phyloP scores from a whole-genome alignment of 1,140 invertebrate species.

The Asobara japonica region DNA sequence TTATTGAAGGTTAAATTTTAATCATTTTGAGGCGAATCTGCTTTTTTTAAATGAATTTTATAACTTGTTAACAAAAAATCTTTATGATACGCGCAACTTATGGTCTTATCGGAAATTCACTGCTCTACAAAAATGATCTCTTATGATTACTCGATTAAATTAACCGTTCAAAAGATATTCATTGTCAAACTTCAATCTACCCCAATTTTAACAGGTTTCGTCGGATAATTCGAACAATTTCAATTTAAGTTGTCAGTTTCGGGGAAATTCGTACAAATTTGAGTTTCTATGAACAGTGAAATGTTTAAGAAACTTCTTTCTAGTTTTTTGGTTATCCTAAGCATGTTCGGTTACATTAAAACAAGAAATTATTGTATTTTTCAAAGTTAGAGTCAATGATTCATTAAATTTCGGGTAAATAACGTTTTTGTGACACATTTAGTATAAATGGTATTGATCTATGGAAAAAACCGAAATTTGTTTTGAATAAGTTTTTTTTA shows the following conservation, averaged over 20 bases:
- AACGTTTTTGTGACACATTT: no score
- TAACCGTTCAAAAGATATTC: not conserved
- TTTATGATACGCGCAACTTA: not conserved
- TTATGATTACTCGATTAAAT: not conserved
- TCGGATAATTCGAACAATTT: not conserved
- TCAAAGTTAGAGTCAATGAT: not conserved
- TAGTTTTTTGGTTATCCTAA: not conserved
- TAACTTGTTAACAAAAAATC: not conserved
- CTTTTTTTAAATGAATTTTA: not conserved
- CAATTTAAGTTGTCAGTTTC: not conserved
- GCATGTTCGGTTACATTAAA: not conserved
- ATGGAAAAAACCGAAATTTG: no score
- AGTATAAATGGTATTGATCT: no score
- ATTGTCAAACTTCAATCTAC: not conserved
- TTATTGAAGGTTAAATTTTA: not conserved
- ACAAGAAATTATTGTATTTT: not conserved
- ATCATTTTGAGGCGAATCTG: not conserved
- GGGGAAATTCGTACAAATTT: conserved; percentile 7
- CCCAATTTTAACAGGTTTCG: not conserved
- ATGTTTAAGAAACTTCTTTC: not conserved
- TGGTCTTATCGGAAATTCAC: not conserved
- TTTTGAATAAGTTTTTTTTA: no score
- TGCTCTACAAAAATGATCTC: conserved; percentile 7
- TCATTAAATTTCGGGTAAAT: no score
- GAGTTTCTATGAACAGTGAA: not conserved